A percentile compares a stretch with the other conserved stretches of the same genome.
Conservation (phyloP, 2,888 invertebrate genomes). For the Drosophila neonasuta region DNA sequence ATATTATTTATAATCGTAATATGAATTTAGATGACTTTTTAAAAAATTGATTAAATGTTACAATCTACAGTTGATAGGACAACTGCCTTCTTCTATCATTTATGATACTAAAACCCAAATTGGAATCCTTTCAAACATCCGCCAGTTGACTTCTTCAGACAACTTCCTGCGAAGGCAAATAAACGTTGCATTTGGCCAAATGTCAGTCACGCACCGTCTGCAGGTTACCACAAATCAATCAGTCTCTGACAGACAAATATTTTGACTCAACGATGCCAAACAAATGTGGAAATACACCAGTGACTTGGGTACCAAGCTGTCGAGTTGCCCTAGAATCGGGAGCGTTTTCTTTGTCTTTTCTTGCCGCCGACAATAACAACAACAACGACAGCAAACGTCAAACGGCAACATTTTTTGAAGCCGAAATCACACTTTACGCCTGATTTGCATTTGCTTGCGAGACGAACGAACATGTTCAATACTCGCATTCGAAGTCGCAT, state of each 20-base stretch:
- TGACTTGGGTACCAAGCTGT: neutral
- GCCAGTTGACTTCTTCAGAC: neutral
- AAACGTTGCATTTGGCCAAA: neutral
- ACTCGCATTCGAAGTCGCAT: neutral
- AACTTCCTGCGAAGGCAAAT: neutral
- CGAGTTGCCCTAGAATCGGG: slow-evolving; percentile 55
- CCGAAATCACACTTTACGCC: slow-evolving; percentile 72
- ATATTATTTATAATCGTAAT: too few relatives aligned
- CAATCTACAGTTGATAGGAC: neutral
- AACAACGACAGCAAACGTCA: slow-evolving; percentile 17
- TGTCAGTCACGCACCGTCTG: slow-evolving; percentile 39
- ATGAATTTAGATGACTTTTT: too few relatives aligned
- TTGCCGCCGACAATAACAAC: slow-evolving; percentile 40
- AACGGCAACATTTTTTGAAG: slow-evolving; percentile 40
- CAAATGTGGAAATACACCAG: slow-evolving; percentile 43
- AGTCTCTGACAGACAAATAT: slow-evolving; percentile 56
- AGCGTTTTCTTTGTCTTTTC: slow-evolving; percentile 34
- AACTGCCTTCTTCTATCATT: neutral
- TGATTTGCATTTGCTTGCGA: slow-evolving; percentile 72
- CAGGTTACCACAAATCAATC: slow-evolving; percentile 37
- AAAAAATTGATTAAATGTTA: too few relatives aligned
- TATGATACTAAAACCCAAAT: neutral
- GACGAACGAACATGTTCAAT: slow-evolving; percentile 1
- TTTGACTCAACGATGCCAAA: slow-evolving; percentile 60
- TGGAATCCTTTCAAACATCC: neutral